Conservation (phyloP, 2,113 vertebrate species). For the Leptobrachium ailaonicum region DNA sequence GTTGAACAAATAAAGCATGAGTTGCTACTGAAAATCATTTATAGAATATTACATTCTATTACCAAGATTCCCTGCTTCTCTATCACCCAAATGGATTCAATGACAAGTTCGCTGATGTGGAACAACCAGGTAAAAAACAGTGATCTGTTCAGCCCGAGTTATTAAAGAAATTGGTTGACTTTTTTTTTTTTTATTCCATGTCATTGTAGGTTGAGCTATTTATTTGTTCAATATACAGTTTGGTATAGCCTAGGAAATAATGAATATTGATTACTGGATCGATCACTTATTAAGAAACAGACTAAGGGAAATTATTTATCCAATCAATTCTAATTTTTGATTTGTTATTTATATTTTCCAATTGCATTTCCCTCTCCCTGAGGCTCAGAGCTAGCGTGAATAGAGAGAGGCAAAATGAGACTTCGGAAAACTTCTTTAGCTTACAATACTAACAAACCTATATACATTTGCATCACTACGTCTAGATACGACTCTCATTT, state of each 20-base stretch:
- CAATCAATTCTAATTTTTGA: constrained; percentile 83
- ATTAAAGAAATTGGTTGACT: constrained; percentile 77
- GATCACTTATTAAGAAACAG: constrained; percentile 81
- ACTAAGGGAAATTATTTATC: constrained; percentile 83
- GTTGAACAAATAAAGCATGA: constrained; percentile 37
- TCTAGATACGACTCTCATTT: too few relatives aligned
- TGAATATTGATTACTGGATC: constrained; percentile 84
- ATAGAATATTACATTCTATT: constrained; percentile 46
- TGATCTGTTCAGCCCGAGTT: constrained; percentile 66
- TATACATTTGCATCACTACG: too few relatives aligned
- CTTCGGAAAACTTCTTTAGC: not conserved
- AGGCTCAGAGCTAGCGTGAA: constrained; percentile 54
- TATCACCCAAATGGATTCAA: constrained; percentile 52
- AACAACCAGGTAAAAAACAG: constrained; percentile 66
- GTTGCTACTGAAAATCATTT: constrained; percentile 39
- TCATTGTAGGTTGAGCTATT: constrained; percentile 73
- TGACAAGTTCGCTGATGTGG: constrained; percentile 55
- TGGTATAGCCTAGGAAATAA: constrained; percentile 78
- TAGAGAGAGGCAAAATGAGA: constrained; percentile 1
- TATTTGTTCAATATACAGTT: constrained; percentile 82
- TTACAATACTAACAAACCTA: not conserved
- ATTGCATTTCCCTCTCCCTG: constrained; percentile 69
- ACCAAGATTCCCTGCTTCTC: constrained; percentile 35
- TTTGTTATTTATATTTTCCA: constrained; percentile 84
- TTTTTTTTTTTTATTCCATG: constrained; percentile 75